phyloP scores from a whole-genome alignment of 2,888 invertebrate genomes.

The Ormyrus labotus region DNA sequence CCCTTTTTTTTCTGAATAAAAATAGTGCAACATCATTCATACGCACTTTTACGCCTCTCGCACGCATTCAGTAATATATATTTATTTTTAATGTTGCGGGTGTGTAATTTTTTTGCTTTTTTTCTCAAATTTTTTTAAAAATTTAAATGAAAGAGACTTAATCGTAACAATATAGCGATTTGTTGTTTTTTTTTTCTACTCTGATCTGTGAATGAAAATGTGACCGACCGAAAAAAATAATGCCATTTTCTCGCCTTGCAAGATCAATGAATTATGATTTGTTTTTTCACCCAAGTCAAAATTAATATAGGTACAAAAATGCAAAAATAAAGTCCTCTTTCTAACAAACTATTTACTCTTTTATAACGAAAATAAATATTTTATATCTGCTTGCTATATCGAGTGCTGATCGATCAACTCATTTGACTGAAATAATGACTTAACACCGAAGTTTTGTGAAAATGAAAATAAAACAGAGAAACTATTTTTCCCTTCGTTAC shows the following conservation, averaged over 20 bases:
- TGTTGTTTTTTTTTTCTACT: slow-evolving; percentile 4
- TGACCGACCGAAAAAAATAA: slow-evolving; percentile 35
- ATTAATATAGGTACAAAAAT: slow-evolving; percentile 53
- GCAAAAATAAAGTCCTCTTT: slow-evolving; percentile 56
- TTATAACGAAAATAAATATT: slow-evolving; percentile 55
- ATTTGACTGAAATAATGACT: slow-evolving; percentile 44
- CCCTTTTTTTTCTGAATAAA: slow-evolving; percentile 39
- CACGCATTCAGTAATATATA: slow-evolving; percentile 43
- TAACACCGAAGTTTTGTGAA: slow-evolving; percentile 10
- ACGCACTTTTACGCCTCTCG: slow-evolving; percentile 27
- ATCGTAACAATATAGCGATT: slow-evolving; percentile 31
- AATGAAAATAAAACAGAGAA: slow-evolving; percentile 35
- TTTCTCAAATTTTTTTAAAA: slow-evolving; percentile 28
- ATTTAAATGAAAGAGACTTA: slow-evolving; percentile 41
- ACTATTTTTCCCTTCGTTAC: slow-evolving; percentile 17
- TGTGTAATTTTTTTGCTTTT: slow-evolving; percentile 35
- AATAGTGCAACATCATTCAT: slow-evolving; percentile 56
- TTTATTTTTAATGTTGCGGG: slow-evolving; percentile 29
- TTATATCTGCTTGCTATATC: slow-evolving; percentile 37
- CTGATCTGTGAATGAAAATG: slow-evolving; percentile 42
- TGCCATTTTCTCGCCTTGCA: slow-evolving; percentile 15
- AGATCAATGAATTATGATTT: slow-evolving; percentile 32
- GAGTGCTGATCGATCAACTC: slow-evolving; percentile 40
- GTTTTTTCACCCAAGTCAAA: slow-evolving; percentile 43
- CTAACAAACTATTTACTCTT: slow-evolving; percentile 53